phyloP scores from a whole-genome alignment of 2,888 invertebrate species.

The Hofmannophila pseudospretella region DNA sequence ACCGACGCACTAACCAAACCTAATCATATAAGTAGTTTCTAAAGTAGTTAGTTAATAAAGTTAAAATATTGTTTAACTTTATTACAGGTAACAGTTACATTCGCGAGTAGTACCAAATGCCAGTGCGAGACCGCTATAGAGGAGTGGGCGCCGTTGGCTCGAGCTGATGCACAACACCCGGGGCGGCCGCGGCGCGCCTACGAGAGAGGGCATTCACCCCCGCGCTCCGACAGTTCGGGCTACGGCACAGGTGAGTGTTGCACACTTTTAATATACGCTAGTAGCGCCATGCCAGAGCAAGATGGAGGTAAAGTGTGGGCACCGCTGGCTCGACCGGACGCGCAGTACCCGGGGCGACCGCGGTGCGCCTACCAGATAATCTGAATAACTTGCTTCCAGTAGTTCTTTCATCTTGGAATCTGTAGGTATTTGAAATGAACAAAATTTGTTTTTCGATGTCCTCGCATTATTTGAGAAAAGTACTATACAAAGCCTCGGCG shows the following conservation, averaged over 20 bases:
- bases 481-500: too few species aligned
- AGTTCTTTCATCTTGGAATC: too few species aligned
- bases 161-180: constrained; percentile 70
- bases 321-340: constrained; percentile 54
- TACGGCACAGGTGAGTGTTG: constrained; percentile 84
- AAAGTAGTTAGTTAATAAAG: too few species aligned
- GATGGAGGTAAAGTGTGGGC: constrained; percentile 43
- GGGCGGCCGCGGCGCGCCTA: constrained; percentile 81
- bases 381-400: too few species aligned
- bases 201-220: constrained; percentile 87
- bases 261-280: constrained; percentile 43
- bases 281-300: constrained; percentile 78
- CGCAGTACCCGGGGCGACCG: constrained; percentile 73
- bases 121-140: constrained; percentile 64
- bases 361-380: constrained; percentile 84
- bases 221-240: constrained; percentile 89
- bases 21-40: too few species aligned
- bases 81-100: constrained; percentile 79
- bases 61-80: too few species aligned
- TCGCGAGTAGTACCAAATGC: constrained; percentile 75
- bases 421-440: too few species aligned
- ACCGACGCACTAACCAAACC: too few species aligned
- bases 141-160: constrained; percentile 46
- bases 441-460: too few species aligned
- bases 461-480: too few species aligned